Percentiles rank a stretch among this genome's conserved stretches.
These are phyloP conservation scores for Lepus americanus DNA, from an alignment of 2,113 vertebrate genomes.

Conservation along the genomic window DNA sequence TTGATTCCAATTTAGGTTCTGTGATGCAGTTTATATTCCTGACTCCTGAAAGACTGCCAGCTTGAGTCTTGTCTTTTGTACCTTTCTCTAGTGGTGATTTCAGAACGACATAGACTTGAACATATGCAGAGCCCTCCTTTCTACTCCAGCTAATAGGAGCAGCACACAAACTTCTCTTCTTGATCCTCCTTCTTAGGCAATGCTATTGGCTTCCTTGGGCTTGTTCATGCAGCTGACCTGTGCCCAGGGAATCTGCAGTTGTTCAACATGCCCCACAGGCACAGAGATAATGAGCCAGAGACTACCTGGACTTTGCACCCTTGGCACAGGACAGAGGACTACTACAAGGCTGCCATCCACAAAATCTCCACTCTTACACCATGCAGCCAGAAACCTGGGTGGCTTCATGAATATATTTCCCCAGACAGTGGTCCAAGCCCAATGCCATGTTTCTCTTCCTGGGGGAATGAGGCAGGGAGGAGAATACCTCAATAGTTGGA, in stretches of 20 bases:
- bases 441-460: neutral
- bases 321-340: neutral
- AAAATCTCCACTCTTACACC: neutral
- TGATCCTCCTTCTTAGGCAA: neutral
- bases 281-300: neutral
- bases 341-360: neutral
- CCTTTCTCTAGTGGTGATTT: neutral
- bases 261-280: fast-evolving
- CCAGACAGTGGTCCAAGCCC: neutral
- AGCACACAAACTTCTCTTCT: neutral
- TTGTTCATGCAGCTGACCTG: neutral
- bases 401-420: neutral
- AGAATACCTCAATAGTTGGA: neutral
- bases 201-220: neutral
- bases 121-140: fast-evolving
- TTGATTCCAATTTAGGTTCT: neutral
- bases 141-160: neutral
- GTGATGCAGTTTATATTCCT: neutral
- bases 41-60: neutral
- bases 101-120: neutral
- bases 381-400: neutral
- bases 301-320: neutral
- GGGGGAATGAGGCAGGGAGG: neutral
- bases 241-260: neutral
- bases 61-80: neutral